Evolutionary conservation across 2,888 invertebrate species (phyloP).

Genomic region (Brachyopa scutellaris): DNA sequence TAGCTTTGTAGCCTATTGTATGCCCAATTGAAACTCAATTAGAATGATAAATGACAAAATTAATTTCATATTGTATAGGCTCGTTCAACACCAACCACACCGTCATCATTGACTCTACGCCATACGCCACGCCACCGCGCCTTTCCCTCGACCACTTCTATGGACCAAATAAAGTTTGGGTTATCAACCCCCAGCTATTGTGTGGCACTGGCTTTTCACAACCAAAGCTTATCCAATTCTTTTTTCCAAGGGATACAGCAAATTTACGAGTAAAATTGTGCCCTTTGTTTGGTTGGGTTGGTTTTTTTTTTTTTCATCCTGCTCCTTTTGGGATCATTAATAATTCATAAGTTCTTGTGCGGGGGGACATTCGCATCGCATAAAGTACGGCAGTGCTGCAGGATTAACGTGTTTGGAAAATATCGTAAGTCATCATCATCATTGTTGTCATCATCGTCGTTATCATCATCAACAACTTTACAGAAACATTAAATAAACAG

Average conservation of each 20-base stretch:
- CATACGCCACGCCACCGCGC: no score
- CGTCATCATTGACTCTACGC: background rate
- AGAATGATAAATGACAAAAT: constrained; percentile 70
- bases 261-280: constrained; percentile 48
- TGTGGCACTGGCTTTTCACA: constrained; percentile 46
- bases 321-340: constrained; percentile 51
- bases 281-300: constrained; percentile 44
- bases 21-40: constrained; percentile 60
- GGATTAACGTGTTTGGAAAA: constrained; percentile 68
- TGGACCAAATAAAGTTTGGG: constrained; percentile 24
- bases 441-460: constrained; percentile 66
- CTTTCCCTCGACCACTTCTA: background rate
- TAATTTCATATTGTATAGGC: constrained; percentile 61
- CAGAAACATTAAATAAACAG: constrained; percentile 45
- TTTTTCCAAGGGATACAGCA: constrained; percentile 29
- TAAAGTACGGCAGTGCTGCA: constrained; percentile 8
- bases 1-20: constrained; percentile 9
- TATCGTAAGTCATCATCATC: constrained; percentile 64
- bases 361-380: constrained; percentile 42
- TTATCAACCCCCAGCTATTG: constrained; percentile 44
- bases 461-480: constrained; percentile 60
- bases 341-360: constrained; percentile 61
- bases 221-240: constrained; percentile 37
- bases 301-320: constrained; percentile 8
- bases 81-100: constrained; percentile 18